Evolutionary conservation across 2,888 invertebrate species (phyloP).

Genomic region (Drosophila quinaria): DNA sequence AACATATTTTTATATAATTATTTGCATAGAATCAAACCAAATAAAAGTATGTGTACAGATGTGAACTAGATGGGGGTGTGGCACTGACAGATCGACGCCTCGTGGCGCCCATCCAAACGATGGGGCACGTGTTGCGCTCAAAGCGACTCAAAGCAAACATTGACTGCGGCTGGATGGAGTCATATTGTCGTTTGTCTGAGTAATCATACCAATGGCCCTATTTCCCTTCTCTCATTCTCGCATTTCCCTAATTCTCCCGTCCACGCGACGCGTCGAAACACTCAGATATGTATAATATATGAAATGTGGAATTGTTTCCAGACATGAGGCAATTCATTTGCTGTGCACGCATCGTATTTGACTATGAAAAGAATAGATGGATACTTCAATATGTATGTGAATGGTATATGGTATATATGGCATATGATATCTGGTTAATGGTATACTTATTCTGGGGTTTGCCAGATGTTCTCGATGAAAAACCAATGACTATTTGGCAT

Average conservation of each 20-base stretch:
- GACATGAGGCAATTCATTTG: slow-evolving; percentile 59
- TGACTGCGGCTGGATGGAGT: slow-evolving; percentile 18
- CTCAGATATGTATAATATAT: slow-evolving; percentile 16
- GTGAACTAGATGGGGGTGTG: slow-evolving; percentile 9
- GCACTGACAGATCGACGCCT: not conserved
- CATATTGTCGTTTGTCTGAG: slow-evolving; percentile 14
- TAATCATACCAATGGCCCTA: slow-evolving; percentile 39
- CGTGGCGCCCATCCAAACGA: slow-evolving; percentile 1
- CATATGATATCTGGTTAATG: slow-evolving; percentile 12
- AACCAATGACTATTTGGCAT: slow-evolving; percentile 38
- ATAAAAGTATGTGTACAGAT: slow-evolving; percentile 11
- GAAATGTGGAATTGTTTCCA: slow-evolving; percentile 37
- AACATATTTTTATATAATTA: slow-evolving; percentile 1
- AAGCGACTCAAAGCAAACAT: slow-evolving; percentile 6
- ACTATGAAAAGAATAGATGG: slow-evolving; percentile 12
- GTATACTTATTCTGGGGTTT: slow-evolving; percentile 13
- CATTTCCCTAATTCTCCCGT: not conserved
- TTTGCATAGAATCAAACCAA: slow-evolving; percentile 4
- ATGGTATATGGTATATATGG: slow-evolving; percentile 15
- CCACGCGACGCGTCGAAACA: not conserved
- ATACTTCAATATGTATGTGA: slow-evolving; percentile 26
- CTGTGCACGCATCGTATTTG: slow-evolving; percentile 62
- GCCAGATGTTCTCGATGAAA: slow-evolving; percentile 61
- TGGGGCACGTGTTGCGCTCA: slow-evolving; percentile 32
- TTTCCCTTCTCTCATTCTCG: not conserved